phyloP scores from a whole-genome alignment of 1,140 invertebrate species.

The Solen grandis region DNA sequence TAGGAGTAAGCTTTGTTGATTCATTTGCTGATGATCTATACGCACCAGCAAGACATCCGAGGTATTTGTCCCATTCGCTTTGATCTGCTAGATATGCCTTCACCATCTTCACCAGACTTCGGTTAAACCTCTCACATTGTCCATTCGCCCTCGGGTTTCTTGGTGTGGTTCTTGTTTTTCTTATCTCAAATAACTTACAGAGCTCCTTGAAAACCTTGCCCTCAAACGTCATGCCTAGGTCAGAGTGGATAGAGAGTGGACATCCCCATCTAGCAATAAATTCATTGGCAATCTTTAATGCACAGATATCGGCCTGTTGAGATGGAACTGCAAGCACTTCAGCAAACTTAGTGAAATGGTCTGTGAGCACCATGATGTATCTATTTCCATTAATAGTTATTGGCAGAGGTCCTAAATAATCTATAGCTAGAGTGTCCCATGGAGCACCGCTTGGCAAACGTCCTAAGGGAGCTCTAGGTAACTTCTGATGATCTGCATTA shows the following conservation, averaged over 20 bases:
- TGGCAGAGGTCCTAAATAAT: background rate
- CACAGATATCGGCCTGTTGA: constrained; percentile 3
- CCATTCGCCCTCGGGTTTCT: too few relatives aligned
- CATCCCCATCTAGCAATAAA: background rate
- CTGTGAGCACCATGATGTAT: too few relatives aligned
- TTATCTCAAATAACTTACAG: background rate
- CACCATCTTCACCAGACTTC: too few relatives aligned
- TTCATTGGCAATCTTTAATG: constrained; percentile 5
- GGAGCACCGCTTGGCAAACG: constrained; percentile 10
- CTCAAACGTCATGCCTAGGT: background rate
- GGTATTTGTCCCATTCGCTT: constrained; percentile 16
- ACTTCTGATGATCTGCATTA: constrained; percentile 5
- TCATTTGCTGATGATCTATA: background rate
- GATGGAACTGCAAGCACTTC: background rate
- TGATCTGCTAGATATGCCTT: too few relatives aligned
- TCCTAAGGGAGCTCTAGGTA: too few relatives aligned
- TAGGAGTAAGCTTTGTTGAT: constrained; percentile 6
- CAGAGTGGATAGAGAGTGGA: background rate
- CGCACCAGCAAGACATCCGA: constrained; percentile 3
- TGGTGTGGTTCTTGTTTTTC: constrained; percentile 14
- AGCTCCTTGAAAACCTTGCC: background rate
- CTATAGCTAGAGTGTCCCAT: too few relatives aligned
- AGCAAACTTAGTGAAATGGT: background rate
- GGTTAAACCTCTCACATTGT: too few relatives aligned
- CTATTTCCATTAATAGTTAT: background rate